phyloP scores from a whole-genome alignment of 2,113 vertebrate genomes.

The Corynorhinus townsendii region DNA sequence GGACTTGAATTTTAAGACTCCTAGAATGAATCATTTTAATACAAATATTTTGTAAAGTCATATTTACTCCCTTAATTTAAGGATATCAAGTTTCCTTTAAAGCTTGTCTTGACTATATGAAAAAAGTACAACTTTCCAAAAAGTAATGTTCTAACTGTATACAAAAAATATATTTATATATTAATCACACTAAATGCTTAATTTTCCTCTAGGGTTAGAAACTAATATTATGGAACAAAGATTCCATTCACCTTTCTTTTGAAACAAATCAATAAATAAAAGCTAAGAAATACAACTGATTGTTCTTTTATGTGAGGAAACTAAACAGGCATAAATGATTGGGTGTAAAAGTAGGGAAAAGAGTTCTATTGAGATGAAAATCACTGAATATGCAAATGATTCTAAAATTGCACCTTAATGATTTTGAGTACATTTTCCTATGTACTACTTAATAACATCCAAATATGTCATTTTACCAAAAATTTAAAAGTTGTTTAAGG shows the following conservation, averaged over 20 bases:
- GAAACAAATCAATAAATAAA: constrained; percentile 5
- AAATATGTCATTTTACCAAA: background rate
- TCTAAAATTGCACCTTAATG: background rate
- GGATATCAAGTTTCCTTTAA: background rate
- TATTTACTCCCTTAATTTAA: background rate
- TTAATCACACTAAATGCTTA: background rate
- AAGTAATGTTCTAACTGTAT: background rate
- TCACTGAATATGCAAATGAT: background rate
- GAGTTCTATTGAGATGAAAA: background rate
- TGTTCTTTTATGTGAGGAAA: background rate
- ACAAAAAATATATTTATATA: background rate
- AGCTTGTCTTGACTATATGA: background rate
- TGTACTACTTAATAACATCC: background rate
- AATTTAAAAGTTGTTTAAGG: background rate
- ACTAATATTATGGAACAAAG: background rate
- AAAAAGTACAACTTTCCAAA: background rate
- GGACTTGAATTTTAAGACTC: background rate
- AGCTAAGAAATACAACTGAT: background rate
- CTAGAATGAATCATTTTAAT: background rate
- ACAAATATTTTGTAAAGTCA: background rate
- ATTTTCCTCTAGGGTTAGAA: background rate
- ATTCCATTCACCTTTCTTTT: background rate
- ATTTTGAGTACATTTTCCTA: background rate
- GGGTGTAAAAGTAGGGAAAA: background rate
- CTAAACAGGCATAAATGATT: background rate